Conservation (phyloP, 2,113 vertebrate genomes). For the Sardina pilchardus region DNA sequence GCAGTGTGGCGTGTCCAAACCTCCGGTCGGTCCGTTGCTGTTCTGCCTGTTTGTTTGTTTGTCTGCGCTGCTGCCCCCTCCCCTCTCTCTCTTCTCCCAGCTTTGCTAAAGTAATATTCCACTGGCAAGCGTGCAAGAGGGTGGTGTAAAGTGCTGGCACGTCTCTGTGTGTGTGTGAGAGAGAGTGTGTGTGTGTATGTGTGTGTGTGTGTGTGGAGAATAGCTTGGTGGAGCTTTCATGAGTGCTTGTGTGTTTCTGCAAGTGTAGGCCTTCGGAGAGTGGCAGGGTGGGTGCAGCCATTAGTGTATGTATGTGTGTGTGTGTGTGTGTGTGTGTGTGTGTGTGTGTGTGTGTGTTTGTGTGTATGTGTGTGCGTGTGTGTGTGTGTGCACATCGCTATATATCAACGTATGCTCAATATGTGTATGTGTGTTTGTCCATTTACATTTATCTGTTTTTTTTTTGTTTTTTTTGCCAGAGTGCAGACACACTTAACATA, state of each 20-base stretch:
- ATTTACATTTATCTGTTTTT: background rate
- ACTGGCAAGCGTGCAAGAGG: slow-evolving; percentile 57
- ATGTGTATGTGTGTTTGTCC: background rate
- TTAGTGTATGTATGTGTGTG: background rate
- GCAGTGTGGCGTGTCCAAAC: background rate
- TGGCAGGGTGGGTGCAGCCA: background rate
- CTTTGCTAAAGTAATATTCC: slow-evolving; percentile 64
- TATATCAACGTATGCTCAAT: background rate
- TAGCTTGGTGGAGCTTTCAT: background rate
- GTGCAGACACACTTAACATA: too few species aligned
- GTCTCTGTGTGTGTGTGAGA: background rate
- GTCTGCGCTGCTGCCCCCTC: background rate
- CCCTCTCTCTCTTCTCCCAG: slow-evolving; percentile 33
- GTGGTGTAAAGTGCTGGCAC: slow-evolving; percentile 27
- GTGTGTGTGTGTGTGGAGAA: background rate
- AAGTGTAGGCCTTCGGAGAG: background rate
- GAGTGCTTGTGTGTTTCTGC: background rate
- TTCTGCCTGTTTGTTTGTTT: background rate
- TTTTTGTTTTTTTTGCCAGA: background rate
- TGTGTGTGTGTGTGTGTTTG: background rate
- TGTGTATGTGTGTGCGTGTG: background rate
- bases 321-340: slow-evolving; percentile 4
- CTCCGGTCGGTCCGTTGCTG: background rate
- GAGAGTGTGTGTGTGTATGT: background rate
- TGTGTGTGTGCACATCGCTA: background rate